Base-by-base conservation (phyloP, 2,113 vertebrate species). In the Pavo muticus region DNA sequence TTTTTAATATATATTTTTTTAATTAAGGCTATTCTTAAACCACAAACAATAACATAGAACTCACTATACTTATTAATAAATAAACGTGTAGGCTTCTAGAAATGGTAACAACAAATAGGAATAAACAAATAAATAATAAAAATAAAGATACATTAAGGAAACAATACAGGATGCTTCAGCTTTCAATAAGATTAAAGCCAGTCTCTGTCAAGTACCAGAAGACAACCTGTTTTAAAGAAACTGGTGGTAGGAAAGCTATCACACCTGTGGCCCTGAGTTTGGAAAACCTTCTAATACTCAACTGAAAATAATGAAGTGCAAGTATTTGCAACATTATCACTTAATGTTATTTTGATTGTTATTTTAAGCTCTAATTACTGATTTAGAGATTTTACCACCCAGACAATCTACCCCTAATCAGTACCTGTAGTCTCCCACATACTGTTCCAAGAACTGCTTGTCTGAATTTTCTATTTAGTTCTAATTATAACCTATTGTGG, bases 341-440 rank as follows among this genome's bases (percentile, higher is more conserved):
- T 63, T 79, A 67, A 29, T 76, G 59, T 54, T 52, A 71, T 80
- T 69, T n/a, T 52, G 47, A 42, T 29, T 84, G 84, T 37, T 84
- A 93, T 90, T 91, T 88, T 84, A 84, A 87, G 64, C 64, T 80
- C 90, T 84, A 84, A 91, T 81, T 76, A 88, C 40, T 0, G 1
- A 84, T 87, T 88, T 77, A 64, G 30, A 81, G 81, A 44, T 42
- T 65, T 47, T 72, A 84, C 19, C 60, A 91, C 42, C 47, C 87
- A 78, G 76, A 78, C 39, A 80, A 68, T 84, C 59, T 88, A 42
- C 3, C 1, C 10, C 37, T 81, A 91, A 93, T 88, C 69, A 59
- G 65, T 63, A 81, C 70, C 74, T 88, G 69, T 71, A 87, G 75
- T 74, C 93, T 87, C 90, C 72, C 78, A 67, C 73, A 84, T 42